Percentiles rank a stretch among this genome's conserved stretches.
phyloP scores from a whole-genome alignment of 2,888 invertebrate species.

The Portevinia maculata region DNA sequence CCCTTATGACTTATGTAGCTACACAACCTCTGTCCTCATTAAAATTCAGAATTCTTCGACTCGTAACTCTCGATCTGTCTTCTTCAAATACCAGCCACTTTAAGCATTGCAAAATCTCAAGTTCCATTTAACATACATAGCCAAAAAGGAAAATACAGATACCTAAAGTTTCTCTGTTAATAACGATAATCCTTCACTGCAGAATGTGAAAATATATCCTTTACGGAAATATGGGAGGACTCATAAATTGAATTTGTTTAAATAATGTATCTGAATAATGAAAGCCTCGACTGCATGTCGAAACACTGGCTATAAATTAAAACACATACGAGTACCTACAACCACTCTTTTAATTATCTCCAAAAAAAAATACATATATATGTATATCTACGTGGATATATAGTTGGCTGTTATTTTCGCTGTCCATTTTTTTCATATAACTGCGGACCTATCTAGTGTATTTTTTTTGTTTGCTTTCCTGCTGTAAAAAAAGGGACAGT shows the following conservation, averaged over 20 bases:
- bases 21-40: too few relatives aligned
- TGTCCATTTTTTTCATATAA: slow-evolving; percentile 18
- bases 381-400: neutral
- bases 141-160: neutral
- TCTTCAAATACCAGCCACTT: too few relatives aligned
- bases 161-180: slow-evolving; percentile 25
- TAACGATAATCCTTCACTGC: slow-evolving; percentile 44
- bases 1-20: too few relatives aligned
- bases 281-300: slow-evolving; percentile 24
- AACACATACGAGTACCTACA: slow-evolving; percentile 16
- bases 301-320: slow-evolving; percentile 54
- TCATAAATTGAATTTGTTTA: slow-evolving; percentile 68
- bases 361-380: neutral
- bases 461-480: slow-evolving; percentile 1
- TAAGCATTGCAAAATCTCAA: neutral
- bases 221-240: slow-evolving; percentile 49
- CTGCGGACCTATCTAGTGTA: slow-evolving; percentile 15
- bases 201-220: slow-evolving; percentile 42
- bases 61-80: too few relatives aligned
- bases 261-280: slow-evolving; percentile 66
- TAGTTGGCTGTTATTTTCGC: slow-evolving; percentile 6
- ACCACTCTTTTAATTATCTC: slow-evolving; percentile 67
- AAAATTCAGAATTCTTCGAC: too few relatives aligned
- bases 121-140: neutral
- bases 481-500: slow-evolving; percentile 17